Percentiles rank a stretch among this genome's conserved stretches.
These are phyloP conservation scores for Ciconia nigra DNA, from an alignment of 2,797 vertebrate genomes.

Conservation along the genomic window DNA sequence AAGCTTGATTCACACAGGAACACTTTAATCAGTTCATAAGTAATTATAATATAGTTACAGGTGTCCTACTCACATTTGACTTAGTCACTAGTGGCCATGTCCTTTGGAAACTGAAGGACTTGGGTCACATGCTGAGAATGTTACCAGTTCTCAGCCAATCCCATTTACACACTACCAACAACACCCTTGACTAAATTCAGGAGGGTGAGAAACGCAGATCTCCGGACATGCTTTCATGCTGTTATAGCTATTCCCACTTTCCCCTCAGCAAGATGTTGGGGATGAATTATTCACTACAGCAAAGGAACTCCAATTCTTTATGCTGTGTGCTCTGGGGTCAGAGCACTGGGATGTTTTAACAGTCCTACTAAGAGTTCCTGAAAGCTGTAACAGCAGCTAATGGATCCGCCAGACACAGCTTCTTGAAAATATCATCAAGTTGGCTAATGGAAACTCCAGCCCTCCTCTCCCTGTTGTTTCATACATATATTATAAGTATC, in stretches of 20 bases:
- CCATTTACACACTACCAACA: neutral
- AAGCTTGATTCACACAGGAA: neutral
- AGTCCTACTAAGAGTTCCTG: conserved; percentile 27
- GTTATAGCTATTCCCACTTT: neutral
- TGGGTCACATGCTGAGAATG: neutral
- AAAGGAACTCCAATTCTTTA: neutral
- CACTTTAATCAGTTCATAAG: neutral
- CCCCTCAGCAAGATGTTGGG: neutral
- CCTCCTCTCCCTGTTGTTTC: conserved; percentile 47
- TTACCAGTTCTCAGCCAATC: neutral
- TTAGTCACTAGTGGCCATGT: neutral
- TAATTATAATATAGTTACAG: neutral
- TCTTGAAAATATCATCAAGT: conserved; percentile 42
- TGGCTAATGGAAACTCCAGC: conserved; percentile 69
- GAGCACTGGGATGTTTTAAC: conserved; percentile 16
- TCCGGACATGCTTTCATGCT: neutral
- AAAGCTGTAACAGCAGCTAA: conserved; percentile 40
- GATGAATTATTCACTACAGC: conserved; percentile 32
- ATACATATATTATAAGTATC: neutral
- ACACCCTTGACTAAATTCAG: neutral
- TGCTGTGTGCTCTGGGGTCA: neutral
- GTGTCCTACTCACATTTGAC: neutral
- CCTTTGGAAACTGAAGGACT: neutral
- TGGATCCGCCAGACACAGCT: conserved; percentile 61
- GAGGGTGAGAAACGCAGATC: neutral